phyloP scores from a whole-genome alignment of 2,888 invertebrate species.

The Polietes domitor region DNA sequence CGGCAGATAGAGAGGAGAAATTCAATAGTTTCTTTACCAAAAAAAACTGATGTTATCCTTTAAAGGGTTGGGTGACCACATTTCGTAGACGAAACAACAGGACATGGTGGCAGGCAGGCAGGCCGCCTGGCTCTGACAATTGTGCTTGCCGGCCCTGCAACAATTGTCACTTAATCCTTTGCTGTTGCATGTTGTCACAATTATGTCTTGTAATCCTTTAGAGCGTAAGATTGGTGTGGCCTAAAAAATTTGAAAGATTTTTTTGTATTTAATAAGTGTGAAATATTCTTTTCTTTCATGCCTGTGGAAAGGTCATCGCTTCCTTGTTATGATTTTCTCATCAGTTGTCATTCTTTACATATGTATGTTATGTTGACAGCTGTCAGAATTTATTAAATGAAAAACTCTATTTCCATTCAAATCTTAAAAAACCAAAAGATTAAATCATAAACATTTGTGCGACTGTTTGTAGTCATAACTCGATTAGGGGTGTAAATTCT shows the following conservation, averaged over 20 bases:
- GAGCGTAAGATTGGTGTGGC: conserved; percentile 16
- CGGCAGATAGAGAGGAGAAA: neutral
- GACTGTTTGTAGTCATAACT: conserved; percentile 2
- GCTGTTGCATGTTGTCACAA: conserved; percentile 4
- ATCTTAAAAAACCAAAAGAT: neutral
- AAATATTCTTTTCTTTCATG: neutral
- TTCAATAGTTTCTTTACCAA: conserved; percentile 2
- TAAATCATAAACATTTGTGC: conserved; percentile 19
- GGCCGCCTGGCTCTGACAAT: neutral
- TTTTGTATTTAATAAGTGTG: conserved; percentile 5
- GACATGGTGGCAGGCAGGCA: neutral
- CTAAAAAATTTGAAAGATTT: no score
- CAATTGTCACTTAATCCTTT: conserved; percentile 10
- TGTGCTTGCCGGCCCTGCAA: neutral
- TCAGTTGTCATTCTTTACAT: conserved; percentile 38
- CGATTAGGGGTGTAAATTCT: conserved; percentile 15
- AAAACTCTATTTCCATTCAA: no score
- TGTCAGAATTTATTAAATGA: conserved; percentile 10
- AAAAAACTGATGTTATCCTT: neutral
- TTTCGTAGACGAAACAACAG: neutral
- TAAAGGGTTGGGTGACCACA: conserved; percentile 32
- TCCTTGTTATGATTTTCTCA: neutral
- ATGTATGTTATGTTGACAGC: conserved; percentile 36
- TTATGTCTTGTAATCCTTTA: conserved; percentile 20
- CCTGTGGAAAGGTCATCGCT: neutral